Percentiles rank a stretch among this genome's conserved stretches.
Conservation (phyloP, 2,888 invertebrate species). For the Lepidochitona cinerea region DNA sequence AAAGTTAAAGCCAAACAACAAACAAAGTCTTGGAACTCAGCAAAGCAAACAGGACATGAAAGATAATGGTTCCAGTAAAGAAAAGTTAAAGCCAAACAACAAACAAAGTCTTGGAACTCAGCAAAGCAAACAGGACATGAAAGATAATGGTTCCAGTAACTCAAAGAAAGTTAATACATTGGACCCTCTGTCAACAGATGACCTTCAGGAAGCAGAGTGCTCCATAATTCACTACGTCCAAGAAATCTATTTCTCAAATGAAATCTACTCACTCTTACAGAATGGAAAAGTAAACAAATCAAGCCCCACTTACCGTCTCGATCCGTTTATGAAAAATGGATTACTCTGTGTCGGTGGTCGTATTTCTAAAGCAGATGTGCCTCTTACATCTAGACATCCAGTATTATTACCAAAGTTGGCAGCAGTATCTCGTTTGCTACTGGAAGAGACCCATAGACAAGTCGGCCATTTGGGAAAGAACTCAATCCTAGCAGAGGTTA, state of each 20-base stretch:
- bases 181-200: neutral
- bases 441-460: neutral
- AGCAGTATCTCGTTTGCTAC: neutral
- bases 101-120: too few relatives aligned
- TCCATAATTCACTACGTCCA: constrained; percentile 2
- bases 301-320: neutral
- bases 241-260: neutral
- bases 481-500: too few relatives aligned
- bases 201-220: neutral
- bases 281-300: neutral
- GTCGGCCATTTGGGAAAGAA: too few relatives aligned
- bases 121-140: too few relatives aligned
- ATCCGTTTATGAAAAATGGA: neutral
- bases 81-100: too few relatives aligned
- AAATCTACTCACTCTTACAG: neutral
- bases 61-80: too few relatives aligned
- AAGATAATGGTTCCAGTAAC: too few relatives aligned
- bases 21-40: too few relatives aligned
- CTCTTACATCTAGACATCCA: neutral
- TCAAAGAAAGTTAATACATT: too few relatives aligned
- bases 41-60: too few relatives aligned
- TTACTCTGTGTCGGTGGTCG: neutral
- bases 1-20: too few relatives aligned
- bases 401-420: neutral
- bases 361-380: too few relatives aligned